These are phyloP conservation scores for Tuta absoluta DNA, from an alignment of 2,888 invertebrate species.

Conservation along the genomic window DNA sequence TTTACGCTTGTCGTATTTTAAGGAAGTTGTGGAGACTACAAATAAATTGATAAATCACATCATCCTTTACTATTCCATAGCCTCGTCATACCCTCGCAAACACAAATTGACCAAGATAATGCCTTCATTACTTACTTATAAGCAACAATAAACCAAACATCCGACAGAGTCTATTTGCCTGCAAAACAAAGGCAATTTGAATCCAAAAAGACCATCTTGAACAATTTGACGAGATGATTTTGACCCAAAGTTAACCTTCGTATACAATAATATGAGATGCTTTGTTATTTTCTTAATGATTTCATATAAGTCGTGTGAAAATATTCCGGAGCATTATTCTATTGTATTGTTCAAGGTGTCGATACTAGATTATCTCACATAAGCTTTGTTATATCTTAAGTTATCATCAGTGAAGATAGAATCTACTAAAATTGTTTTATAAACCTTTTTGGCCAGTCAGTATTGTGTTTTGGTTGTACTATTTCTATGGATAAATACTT, in stretches of 20 bases:
- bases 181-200: conserved; percentile 21
- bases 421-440: not conserved
- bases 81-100: not conserved
- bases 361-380: conserved; percentile 31
- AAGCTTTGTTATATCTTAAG: conserved; percentile 14
- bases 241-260: conserved; percentile 55
- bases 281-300: conserved; percentile 52
- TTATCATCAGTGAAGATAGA: conserved; percentile 1
- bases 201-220: conserved; percentile 44
- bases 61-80: not conserved
- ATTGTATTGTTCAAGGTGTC: conserved; percentile 47
- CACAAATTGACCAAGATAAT: conserved; percentile 6
- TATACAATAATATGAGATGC: conserved; percentile 48
- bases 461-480: not conserved
- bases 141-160: not conserved
- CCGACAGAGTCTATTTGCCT: not conserved
- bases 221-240: conserved; percentile 47
- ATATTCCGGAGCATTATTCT: conserved; percentile 46
- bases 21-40: no score
- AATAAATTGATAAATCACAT: not conserved
- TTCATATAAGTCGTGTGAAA: conserved; percentile 54
- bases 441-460: not conserved
- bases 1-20: no score
- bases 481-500: no score
- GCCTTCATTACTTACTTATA: not conserved